Conservation (phyloP, 2,888 invertebrate genomes). For the Drosophila paramelanica region DNA sequence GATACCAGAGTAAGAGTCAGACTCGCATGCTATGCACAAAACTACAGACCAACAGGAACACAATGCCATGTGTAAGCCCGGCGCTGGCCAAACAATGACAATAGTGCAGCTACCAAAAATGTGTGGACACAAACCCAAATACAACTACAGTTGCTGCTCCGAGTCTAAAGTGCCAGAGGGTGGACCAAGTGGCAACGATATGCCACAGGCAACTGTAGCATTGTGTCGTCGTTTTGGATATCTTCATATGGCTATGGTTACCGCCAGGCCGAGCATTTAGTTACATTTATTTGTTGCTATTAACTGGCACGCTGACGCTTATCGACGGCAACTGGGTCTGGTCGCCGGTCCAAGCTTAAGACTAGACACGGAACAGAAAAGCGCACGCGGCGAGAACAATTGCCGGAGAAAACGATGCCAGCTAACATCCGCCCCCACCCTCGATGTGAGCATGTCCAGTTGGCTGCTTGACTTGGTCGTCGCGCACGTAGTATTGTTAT, state of each 20-base stretch:
- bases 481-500: conserved; percentile 76
- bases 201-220: conserved; percentile 83
- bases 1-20: conserved; percentile 36
- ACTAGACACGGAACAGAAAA: conserved; percentile 72
- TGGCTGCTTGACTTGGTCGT: conserved; percentile 47
- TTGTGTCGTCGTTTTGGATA: conserved; percentile 84
- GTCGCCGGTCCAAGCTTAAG: conserved; percentile 13
- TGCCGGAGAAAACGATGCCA: conserved; percentile 42
- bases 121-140: conserved; percentile 43
- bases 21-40: conserved; percentile 10
- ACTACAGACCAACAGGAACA: conserved; percentile 22
- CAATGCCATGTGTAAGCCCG: conserved; percentile 50
- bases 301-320: conserved; percentile 83
- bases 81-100: conserved; percentile 64
- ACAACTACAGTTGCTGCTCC: conserved; percentile 31
- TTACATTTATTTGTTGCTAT: conserved; percentile 85
- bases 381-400: conserved; percentile 73
- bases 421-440: conserved; percentile 46
- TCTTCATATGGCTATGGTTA: conserved; percentile 81
- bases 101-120: conserved; percentile 65
- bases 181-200: conserved; percentile 74
- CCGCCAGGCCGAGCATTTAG: conserved; percentile 80
- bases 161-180: conserved; percentile 26
- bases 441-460: conserved; percentile 35
- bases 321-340: conserved; percentile 59